Base-by-base conservation (phyloP, 2,113 vertebrate genomes). In the Calonectris borealis region DNA sequence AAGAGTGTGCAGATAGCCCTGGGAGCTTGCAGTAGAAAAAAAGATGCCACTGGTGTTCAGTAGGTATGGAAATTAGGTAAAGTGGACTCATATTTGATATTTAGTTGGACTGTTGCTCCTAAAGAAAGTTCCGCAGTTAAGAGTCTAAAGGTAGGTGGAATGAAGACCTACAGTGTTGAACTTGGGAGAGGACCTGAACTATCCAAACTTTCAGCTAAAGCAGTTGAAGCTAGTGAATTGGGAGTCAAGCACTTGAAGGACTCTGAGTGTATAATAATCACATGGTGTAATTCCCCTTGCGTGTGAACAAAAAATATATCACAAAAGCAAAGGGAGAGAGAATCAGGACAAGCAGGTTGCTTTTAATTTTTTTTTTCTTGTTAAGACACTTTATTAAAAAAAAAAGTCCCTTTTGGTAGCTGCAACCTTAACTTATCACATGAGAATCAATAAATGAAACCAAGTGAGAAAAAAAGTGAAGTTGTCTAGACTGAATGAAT, bases 391-490 rank as follows among this genome's bases (percentile, higher is more conserved):
- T 75, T 27, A 11, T 58, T 68, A 21, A 14, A 51, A 16, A 12
- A 69, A 83, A 90, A 95, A 93, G 65, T 94, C 66, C 93, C 95
- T 26, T 82, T 92, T 84, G 36, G 52, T 20, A 13, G 14, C 48
- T 93, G 62, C 54, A 95, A 34, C 70, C 66, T 85, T 40, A 93
- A 72, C 42, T 91, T 94, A 96, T 84, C 84, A 17, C 32, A 51
- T 2, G 6, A 84, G 34, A 85, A 97, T 93, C 93, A 85, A 73
- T 75, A 93, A 85, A 87, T 52, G 91, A 96, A 97, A 95, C 58
- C 18, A 62, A 94, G 42, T 90, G 81, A 96, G 86, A 94, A 89
- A 94, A 96, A 89, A 95, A 95, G 66, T 91, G 89, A 95, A 96
- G 93, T 90, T 91, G 70, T 93, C 62, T 92, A 89, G 94, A 82